Percentiles rank a stretch among this genome's conserved stretches.
Evolutionary conservation across 1,140 invertebrate species (phyloP).

Genomic region (Ericerus pela): DNA sequence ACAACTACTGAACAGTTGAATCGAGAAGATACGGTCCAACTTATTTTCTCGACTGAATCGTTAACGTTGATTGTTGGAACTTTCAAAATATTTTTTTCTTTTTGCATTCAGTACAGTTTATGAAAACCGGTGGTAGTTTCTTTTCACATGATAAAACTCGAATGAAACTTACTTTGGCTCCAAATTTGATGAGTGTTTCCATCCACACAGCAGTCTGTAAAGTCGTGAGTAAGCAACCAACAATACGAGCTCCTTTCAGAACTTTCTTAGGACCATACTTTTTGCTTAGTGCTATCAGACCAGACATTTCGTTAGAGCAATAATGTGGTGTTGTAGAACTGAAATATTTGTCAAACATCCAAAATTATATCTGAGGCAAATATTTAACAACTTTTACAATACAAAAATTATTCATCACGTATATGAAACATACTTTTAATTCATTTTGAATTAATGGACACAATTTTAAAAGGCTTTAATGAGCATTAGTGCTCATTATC

Average conservation of each 20-base stretch:
- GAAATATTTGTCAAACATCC: no score
- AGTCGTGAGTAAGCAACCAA: constrained; percentile 97
- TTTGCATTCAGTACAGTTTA: constrained; percentile 93
- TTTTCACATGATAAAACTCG: no score
- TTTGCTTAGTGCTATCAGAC: constrained; percentile 82
- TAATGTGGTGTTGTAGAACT: no score
- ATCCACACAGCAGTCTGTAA: constrained; percentile 99
- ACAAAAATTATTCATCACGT: no score
- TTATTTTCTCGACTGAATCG: constrained; percentile 91
- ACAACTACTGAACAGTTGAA: no score
- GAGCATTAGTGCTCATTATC: no score
- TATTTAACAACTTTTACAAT: no score
- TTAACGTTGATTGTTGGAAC: constrained; percentile 95
- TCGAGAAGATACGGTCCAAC: no score
- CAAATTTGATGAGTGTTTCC: constrained; percentile 88
- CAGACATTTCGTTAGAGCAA: constrained; percentile 99
- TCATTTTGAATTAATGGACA: no score
- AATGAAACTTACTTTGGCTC: constrained; percentile 86
- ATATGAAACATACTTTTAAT: no score
- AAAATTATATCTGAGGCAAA: no score
- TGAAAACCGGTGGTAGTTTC: constrained; percentile 99
- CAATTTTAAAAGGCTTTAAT: no score
- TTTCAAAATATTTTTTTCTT: constrained; percentile 70
- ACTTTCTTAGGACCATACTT: constrained; percentile 80
- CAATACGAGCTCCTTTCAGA: constrained; percentile 85